Base-by-base conservation (phyloP, 2,888 invertebrate genomes). In the Gnatocerus cornutus region DNA sequence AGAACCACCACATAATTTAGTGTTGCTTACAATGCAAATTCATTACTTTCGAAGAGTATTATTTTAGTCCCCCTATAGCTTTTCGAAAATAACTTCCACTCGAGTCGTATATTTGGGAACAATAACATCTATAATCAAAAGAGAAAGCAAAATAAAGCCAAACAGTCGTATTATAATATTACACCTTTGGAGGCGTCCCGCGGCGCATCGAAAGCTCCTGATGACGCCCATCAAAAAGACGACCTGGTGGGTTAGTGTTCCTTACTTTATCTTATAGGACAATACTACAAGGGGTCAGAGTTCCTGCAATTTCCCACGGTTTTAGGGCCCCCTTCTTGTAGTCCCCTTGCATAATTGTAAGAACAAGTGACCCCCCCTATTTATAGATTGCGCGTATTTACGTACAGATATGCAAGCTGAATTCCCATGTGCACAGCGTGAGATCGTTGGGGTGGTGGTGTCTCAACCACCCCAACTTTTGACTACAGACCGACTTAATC, bases 361-460 rank as follows among this genome's bases (percentile, higher is more conserved):
- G 76, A 74, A 73, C 72, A 74, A 76, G 74, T 73, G 74, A 71
- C 73, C 74, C 76, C n/a, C 74, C 77, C 73, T 72, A 59, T 73
- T 73, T 71, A 62, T 52, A 67, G 70, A 71, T 73, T 73, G 69
- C 68, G 70, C 67, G 72, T 73, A 74, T 77, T 76, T 76, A 75
- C 76, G 74, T 75, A 70, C 65, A 73, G 74, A 76, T 75, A 75
- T 72, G 72, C 69, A 70, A 71, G 69, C 73, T 53, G 75, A 67
- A 76, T 76, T 77, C 77, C 76, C 77, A 77, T 74, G 74, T 67
- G 64, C 76, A 46, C 76, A 77, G 77, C 77, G 77, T 77, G 77
- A 75, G 77, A 77, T 74, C 76, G 71, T 65, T 73, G 68, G 76
- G 77, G 77, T 76, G 77, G 77, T 76, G 77, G 75, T 76, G 72